Conservation (phyloP, 1,140 invertebrate species). For the Drosophila sechellia region DNA sequence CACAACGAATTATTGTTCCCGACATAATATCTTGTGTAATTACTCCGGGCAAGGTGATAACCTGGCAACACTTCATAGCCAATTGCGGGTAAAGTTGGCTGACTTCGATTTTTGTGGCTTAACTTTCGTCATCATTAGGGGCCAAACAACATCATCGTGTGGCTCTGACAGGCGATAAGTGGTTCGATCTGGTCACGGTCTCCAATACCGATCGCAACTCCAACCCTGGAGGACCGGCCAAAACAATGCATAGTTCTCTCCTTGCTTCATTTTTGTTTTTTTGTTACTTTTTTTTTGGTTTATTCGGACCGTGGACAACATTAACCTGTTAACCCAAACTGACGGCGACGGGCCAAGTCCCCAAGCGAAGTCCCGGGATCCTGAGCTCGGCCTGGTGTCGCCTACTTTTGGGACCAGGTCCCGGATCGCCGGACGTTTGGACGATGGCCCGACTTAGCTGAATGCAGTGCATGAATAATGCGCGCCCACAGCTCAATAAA, state of each 20-base stretch:
- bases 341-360: slow-evolving; percentile 57
- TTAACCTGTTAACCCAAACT: slow-evolving; percentile 83
- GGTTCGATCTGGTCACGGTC: slow-evolving; percentile 56
- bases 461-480: slow-evolving; percentile 81
- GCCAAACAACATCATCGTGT: slow-evolving; percentile 67
- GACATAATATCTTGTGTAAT: slow-evolving; percentile 76
- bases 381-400: slow-evolving; percentile 59
- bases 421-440: slow-evolving; percentile 19
- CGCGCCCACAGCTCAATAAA: slow-evolving; percentile 84
- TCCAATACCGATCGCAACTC: slow-evolving; percentile 3
- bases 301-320: slow-evolving; percentile 65
- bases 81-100: slow-evolving; percentile 50
- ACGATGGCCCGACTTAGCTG: slow-evolving; percentile 2
- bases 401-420: slow-evolving; percentile 65
- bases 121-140: slow-evolving; percentile 44
- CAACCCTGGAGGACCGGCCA: slow-evolving; percentile 36
- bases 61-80: slow-evolving; percentile 60
- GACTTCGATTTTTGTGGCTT: background rate
- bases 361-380: slow-evolving; percentile 49
- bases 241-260: slow-evolving; percentile 70
- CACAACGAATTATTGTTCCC: slow-evolving; percentile 77
- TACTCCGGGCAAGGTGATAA: slow-evolving; percentile 71
- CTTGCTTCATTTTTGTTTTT: slow-evolving; percentile 3
- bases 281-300: background rate
- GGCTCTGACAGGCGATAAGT: slow-evolving; percentile 77